Base-by-base conservation (phyloP, 64 coral and sea anemone species). In the Astreopora myriophthalma region DNA sequence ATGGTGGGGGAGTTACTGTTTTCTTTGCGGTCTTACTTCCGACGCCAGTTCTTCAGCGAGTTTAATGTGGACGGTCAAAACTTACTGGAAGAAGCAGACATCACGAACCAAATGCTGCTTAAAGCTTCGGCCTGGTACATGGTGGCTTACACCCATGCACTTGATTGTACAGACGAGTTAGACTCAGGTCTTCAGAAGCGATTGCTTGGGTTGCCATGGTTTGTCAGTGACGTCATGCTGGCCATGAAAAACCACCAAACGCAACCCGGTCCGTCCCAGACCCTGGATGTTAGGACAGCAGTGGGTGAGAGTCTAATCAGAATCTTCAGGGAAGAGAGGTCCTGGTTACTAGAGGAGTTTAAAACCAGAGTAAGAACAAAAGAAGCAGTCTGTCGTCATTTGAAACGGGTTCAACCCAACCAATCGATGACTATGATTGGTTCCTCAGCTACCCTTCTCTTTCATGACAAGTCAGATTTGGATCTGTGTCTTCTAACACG, bases 121-220 rank as follows among this genome's bases (percentile, higher is more conserved):
- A 99, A 99, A 63, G 97, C 87, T 0, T 99, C 94, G 2, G 94
- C 97, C 0, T 99, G 97, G 97, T 99, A 99, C 38, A 89, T 82
- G 34, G 94, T 96, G 38, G 86, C 94, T 34, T 99, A 99, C 64
- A 85, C 74, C n/a, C 33, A 64, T 64, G 49, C 79, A 19, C 40
- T 51, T 51, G 79, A 83, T 22, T 30, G 38, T 9, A 33, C 20
- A 24, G n/a, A 64, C 12, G 87, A 71, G 1, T 75, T n/a, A 26
- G 69, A 75, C 46, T 78, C 39, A 52, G 9, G 7, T 19, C 52
- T 3, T 32, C 30, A 34, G 17, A 48, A 80, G 28, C 87, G 85
- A 14, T 90, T 88, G 17, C 87, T 99, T 28, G 92, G 94, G 17
- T 94, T 99, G 68, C 97, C 97, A 26, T 99, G 97, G 97, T 46